Conservation (phyloP, 2,113 vertebrate species). For the Martes martes region DNA sequence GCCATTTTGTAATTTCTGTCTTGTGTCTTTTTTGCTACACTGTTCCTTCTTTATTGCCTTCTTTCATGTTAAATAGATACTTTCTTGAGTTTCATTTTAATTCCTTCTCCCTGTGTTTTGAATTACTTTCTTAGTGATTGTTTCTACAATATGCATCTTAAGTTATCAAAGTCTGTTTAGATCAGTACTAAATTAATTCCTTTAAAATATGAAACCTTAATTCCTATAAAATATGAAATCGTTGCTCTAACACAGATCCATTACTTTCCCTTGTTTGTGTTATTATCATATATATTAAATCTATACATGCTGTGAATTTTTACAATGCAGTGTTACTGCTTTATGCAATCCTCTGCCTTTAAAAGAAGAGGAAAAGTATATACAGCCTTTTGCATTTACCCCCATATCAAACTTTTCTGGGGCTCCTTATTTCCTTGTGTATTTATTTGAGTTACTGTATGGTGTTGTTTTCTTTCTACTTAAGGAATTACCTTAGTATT, state of each 20-base stretch:
- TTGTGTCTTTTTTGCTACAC: neutral
- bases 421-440: neutral
- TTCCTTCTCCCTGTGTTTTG: neutral
- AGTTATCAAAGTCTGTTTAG: neutral
- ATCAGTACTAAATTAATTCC: neutral
- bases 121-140: neutral
- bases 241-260: neutral
- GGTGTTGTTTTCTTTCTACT: neutral
- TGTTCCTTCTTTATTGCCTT: neutral
- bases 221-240: neutral
- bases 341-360: neutral
- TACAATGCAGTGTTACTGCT: neutral
- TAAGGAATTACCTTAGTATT: neutral
- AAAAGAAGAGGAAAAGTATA: neutral
- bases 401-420: neutral
- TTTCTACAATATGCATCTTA: neutral
- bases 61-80: neutral
- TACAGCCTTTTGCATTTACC: neutral
- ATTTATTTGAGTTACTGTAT: neutral
- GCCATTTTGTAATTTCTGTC: neutral
- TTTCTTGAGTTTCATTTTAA: neutral
- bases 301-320: neutral
- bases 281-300: neutral
- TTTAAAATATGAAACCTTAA: neutral
- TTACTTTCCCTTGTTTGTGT: neutral